These are phyloP conservation scores for Flabesymbios commensalis DNA, from an alignment of 2,888 invertebrate genomes.

Conservation along the genomic window DNA sequence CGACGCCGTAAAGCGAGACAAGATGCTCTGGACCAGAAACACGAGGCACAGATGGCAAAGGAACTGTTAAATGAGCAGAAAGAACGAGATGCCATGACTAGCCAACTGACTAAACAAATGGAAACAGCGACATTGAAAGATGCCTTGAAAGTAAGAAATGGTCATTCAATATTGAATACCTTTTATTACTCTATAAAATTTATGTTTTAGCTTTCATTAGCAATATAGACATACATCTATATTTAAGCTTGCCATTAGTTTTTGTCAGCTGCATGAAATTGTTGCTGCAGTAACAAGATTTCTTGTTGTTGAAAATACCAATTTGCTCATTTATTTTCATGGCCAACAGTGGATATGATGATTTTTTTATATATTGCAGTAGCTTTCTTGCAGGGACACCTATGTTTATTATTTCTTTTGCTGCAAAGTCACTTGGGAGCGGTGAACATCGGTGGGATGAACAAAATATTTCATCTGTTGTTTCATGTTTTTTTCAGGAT, in stretches of 20 bases:
- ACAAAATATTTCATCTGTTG: background rate
- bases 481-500: background rate
- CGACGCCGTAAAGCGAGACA: conserved; percentile 39
- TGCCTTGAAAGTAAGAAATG: conserved; percentile 44
- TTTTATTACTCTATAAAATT: background rate
- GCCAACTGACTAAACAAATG: conserved; percentile 43
- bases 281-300: no score
- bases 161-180: background rate
- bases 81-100: conserved; percentile 49
- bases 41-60: conserved; percentile 46
- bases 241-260: background rate
- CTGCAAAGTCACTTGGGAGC: no score
- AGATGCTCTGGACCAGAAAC: conserved; percentile 43
- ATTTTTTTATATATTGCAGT: no score
- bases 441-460: no score
- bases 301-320: no score
- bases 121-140: conserved; percentile 46
- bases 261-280: no score
- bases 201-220: background rate
- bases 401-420: no score
- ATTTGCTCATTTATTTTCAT: no score
- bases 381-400: no score
- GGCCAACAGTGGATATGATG: no score
- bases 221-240: background rate
- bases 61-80: conserved; percentile 50